These are phyloP conservation scores for Archilochus colubris DNA, from an alignment of 2,113 vertebrate species.

Conservation along the genomic window DNA sequence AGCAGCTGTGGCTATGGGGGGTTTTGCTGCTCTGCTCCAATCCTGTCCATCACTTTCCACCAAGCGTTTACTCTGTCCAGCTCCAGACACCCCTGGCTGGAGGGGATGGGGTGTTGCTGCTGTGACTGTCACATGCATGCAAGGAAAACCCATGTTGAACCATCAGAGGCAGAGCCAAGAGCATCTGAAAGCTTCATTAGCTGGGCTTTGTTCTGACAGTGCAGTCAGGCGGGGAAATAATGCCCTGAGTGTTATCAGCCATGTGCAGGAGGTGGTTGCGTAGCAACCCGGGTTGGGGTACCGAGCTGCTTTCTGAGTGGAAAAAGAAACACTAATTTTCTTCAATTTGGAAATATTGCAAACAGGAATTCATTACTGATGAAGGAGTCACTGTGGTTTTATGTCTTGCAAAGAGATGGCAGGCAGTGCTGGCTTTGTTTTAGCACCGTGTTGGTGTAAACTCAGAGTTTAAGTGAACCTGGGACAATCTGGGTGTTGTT, in stretches of 20 bases:
- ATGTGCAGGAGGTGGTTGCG: constrained; percentile 80
- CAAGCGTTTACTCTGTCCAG: neutral
- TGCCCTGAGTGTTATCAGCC: constrained; percentile 82
- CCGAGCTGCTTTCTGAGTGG: constrained; percentile 15
- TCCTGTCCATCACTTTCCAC: neutral
- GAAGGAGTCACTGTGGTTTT: neutral
- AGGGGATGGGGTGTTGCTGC: neutral
- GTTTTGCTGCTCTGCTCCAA: neutral
- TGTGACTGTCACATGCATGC: neutral
- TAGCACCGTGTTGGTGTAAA: accelerated
- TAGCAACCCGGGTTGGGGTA: constrained; percentile 80
- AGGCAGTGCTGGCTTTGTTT: neutral
- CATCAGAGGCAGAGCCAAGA: constrained; percentile 34
- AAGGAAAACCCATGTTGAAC: constrained; percentile 31
- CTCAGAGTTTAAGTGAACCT: neutral
- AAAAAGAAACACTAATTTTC: constrained; percentile 67
- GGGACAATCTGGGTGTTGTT: neutral
- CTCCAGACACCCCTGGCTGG: neutral
- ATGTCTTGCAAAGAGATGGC: neutral
- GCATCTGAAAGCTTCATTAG: constrained; percentile 68
- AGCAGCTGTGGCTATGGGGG: neutral
- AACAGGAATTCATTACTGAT: constrained; percentile 42
- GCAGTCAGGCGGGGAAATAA: constrained; percentile 78
- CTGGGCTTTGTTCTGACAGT: constrained; percentile 70
- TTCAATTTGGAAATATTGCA: constrained; percentile 57